Evolutionary conservation across 2,797 vertebrate species (phyloP).

Genomic region (Bradypus variegatus): DNA sequence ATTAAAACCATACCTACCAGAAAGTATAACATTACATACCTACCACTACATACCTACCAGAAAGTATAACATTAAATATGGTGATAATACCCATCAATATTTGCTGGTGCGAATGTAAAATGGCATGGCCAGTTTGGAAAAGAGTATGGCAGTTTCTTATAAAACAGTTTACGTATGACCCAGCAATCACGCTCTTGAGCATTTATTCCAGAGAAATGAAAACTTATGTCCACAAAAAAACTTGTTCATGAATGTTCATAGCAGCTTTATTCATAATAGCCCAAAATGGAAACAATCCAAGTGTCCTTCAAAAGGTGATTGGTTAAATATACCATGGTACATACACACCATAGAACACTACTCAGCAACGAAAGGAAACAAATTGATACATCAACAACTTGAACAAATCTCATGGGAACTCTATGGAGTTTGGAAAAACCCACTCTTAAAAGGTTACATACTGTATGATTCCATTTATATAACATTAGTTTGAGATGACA

Average conservation of each 20-base stretch:
- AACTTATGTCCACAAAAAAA: not conserved
- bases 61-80: conserved; percentile 11
- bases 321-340: not conserved
- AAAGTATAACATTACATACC: conserved; percentile 21
- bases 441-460: not conserved
- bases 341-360: not conserved
- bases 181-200: not conserved
- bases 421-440: not conserved
- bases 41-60: not conserved
- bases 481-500: not conserved
- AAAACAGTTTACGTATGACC: not conserved
- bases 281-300: not conserved
- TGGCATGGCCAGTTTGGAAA: not conserved
- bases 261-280: not conserved
- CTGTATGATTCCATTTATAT: not conserved
- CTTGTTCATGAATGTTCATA: not conserved
- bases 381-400: not conserved
- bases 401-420: not conserved
- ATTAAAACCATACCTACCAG: conserved; percentile 4
- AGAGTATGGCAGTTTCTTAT: not conserved
- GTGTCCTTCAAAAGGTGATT: not conserved
- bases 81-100: not conserved
- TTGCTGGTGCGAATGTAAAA: not conserved
- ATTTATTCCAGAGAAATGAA: not conserved
- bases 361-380: not conserved